These are phyloP conservation scores for Sipha flava DNA, from an alignment of 1,140 invertebrate species.

Conservation along the genomic window DNA sequence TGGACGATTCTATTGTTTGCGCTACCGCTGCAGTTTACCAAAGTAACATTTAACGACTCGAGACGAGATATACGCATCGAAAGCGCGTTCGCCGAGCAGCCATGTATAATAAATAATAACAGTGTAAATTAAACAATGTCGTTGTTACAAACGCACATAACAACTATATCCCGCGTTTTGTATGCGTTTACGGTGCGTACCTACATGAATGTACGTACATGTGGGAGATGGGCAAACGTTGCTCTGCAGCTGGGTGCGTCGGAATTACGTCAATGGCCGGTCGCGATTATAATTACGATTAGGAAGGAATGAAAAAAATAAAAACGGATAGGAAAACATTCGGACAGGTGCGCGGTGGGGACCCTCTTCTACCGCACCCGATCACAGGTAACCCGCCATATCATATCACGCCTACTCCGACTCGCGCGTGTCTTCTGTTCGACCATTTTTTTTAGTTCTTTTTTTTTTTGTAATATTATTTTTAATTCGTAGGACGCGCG, in stretches of 20 bases:
- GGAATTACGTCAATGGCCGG: conserved; percentile 9
- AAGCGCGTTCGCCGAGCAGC: background rate
- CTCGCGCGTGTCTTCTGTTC: conserved; percentile 2
- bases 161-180: too few relatives aligned
- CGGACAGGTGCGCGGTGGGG: background rate
- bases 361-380: background rate
- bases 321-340: background rate
- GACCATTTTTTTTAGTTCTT: background rate
- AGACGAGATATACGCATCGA: background rate
- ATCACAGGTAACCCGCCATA: conserved; percentile 1
- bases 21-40: background rate
- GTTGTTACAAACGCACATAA: too few relatives aligned
- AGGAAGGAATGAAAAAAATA: background rate
- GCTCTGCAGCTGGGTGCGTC: background rate
- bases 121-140: too few relatives aligned
- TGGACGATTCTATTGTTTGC: background rate
- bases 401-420: conserved; percentile 13
- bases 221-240: background rate
- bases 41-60: background rate
- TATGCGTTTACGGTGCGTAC: too few relatives aligned
- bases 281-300: conserved; percentile 6
- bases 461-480: background rate
- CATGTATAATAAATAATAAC: background rate
- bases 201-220: too few relatives aligned
- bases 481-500: background rate